Percentiles rank a stretch among this genome's conserved stretches.
Conservation (phyloP, 2,113 vertebrate genomes). For the Rana temporaria region DNA sequence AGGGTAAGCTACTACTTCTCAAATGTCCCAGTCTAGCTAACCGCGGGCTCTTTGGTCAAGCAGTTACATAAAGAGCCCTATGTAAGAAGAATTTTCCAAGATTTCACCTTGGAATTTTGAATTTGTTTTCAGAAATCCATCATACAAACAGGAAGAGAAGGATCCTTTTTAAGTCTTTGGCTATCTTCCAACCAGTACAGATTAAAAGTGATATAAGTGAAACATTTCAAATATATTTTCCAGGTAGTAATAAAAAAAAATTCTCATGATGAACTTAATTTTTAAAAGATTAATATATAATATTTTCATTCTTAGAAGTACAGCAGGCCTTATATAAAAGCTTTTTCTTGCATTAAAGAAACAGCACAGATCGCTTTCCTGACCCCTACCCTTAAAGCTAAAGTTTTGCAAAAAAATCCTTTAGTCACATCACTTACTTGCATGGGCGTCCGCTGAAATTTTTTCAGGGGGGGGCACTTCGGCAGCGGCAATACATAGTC, state of each 20-base stretch:
- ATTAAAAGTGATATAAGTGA: background rate
- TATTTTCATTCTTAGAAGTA: no score
- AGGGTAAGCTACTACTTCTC: slow-evolving; percentile 3
- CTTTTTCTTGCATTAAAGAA: no score
- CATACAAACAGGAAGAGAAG: background rate
- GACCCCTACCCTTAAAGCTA: no score
- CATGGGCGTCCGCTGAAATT: no score
- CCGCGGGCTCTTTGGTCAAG: background rate
- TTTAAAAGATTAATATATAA: no score
- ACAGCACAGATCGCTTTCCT: no score
- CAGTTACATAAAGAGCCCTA: slow-evolving; percentile 12
- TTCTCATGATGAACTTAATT: no score
- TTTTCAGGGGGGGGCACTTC: no score
- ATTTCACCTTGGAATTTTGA: slow-evolving; percentile 5
- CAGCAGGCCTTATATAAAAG: no score
- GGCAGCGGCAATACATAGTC: no score
- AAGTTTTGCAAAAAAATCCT: no score
- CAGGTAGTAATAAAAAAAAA: background rate
- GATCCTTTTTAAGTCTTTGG: background rate
- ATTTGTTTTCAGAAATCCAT: slow-evolving; percentile 26
- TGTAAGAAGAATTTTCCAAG: background rate
- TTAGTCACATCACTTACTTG: no score
- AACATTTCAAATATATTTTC: background rate
- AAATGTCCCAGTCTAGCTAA: background rate
- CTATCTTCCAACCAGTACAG: background rate